Evolutionary conservation across 2,888 invertebrate genomes (phyloP), one percentile per base, ranked within the genome.

Genomic region (Aphidius colemani): DNA sequence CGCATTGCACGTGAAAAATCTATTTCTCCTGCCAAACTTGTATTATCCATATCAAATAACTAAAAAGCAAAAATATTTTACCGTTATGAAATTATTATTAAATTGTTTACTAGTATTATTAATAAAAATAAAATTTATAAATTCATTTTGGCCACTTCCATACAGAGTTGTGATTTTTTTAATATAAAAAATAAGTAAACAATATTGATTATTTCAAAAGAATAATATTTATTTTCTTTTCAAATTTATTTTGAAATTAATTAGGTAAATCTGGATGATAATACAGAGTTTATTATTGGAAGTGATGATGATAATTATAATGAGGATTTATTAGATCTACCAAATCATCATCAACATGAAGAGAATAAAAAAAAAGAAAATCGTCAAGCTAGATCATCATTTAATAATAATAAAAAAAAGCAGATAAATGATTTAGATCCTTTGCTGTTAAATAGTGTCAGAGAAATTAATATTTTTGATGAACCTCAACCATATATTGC

Each of bases 11-110:
- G 88, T 30, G 89, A 88, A 77, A 90, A 91, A 65, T 85, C 85
- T n/a, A 91, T 86, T 80, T 91, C 90, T 0, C 86, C 85, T 58
- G 88, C 88, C 40, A 91, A 83, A 74, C 86, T 85, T 7, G 87
- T 87, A 68, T 89, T 86, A 61, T 88, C 85, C 74, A 91, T 79
- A 73, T 88, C 86, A 71, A 89, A 91, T 80, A 89, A 89, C 92
- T 92, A 85, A 66, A 85, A 59, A 57, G 60, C 7, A 10, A 43
- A 43, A 51, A 49, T 51, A 44, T 6, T n/a, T n/a, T n/a, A n/a
- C n/a, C n/a, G n/a, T n/a, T 49, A 50, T 53, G 49, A 7, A 3
- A 51, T 59, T 61, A 64, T 65, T 59, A 30, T 5, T 4, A 0
- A 30, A 30, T 5, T 30, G 1, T 44, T 61, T 48, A 48, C 56